A percentile compares a stretch with the other conserved stretches of the same genome.
Evolutionary conservation across 2,888 invertebrate species (phyloP).

Genomic region (Trichopria drosophilae): DNA sequence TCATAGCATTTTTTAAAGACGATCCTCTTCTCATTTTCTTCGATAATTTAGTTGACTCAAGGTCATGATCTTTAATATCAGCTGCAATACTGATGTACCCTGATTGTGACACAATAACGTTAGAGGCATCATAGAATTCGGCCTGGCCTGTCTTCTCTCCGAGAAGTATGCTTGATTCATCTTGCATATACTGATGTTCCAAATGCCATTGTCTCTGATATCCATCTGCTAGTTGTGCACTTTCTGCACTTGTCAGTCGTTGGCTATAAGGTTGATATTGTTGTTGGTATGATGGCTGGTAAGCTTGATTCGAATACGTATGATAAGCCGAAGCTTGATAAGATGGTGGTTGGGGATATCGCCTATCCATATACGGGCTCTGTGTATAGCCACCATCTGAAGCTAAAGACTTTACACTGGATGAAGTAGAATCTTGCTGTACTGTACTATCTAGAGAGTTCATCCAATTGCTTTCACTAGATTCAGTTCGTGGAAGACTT

Average conservation of each 20-base stretch:
- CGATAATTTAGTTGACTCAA: slow-evolving; percentile 62
- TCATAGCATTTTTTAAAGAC: slow-evolving; percentile 79
- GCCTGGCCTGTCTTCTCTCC: slow-evolving; percentile 48
- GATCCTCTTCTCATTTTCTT: slow-evolving; percentile 72
- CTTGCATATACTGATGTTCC: slow-evolving; percentile 50
- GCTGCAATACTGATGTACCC: slow-evolving; percentile 76
- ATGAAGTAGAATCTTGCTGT: slow-evolving; percentile 64
- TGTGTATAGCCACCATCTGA: slow-evolving; percentile 52
- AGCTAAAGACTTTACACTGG: slow-evolving; percentile 55
- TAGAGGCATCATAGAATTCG: slow-evolving; percentile 62
- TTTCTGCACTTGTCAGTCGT: slow-evolving; percentile 42
- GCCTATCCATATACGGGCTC: slow-evolving; percentile 49
- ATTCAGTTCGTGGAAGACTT: slow-evolving; percentile 63
- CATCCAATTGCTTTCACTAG: slow-evolving; percentile 65
- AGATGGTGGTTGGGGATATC: slow-evolving; percentile 52
- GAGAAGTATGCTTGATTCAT: slow-evolving; percentile 43
- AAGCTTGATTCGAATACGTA: slow-evolving; percentile 49
- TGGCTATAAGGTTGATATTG: slow-evolving; percentile 51
- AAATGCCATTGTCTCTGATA: slow-evolving; percentile 53
- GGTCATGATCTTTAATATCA: slow-evolving; percentile 65
- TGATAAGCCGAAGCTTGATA: slow-evolving; percentile 53
- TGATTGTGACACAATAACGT: slow-evolving; percentile 75
- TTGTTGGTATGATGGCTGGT: slow-evolving; percentile 51
- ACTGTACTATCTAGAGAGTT: slow-evolving; percentile 63
- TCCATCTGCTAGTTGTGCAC: slow-evolving; percentile 47